phyloP scores from a whole-genome alignment of 2,888 invertebrate genomes.

The Apodemia duryi region DNA sequence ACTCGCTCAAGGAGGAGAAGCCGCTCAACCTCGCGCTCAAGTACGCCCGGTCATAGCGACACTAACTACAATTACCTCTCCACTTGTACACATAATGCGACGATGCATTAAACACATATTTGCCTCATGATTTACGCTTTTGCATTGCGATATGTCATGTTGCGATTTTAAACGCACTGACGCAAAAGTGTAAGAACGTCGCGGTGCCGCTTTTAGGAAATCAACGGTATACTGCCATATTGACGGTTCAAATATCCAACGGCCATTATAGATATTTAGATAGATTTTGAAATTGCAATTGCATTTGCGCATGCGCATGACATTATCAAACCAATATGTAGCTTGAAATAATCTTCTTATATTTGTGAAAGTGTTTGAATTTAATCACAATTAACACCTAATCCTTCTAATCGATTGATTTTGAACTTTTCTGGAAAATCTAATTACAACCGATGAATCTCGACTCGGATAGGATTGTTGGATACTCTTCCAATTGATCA shows the following conservation, averaged over 20 bases:
- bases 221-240: background rate
- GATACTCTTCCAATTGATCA: background rate
- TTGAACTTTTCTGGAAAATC: background rate
- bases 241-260: background rate
- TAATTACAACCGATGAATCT: too few relatives aligned
- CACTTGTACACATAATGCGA: slow-evolving; percentile 18
- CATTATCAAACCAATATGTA: background rate
- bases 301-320: background rate
- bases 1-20: slow-evolving; percentile 64
- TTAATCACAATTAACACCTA: background rate
- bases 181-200: background rate
- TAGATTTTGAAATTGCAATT: background rate
- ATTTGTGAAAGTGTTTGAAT: background rate
- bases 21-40: slow-evolving; percentile 59
- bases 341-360: background rate
- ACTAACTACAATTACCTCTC: slow-evolving; percentile 17
- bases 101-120: background rate
- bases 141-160: background rate
- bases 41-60: slow-evolving; percentile 59
- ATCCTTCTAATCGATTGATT: background rate
- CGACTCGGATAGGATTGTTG: background rate
- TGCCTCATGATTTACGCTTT: background rate
- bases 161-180: background rate
- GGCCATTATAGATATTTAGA: slow-evolving; percentile 5
- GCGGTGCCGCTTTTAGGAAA: background rate